phyloP scores from a whole-genome alignment of 2,113 vertebrate genomes.

The Acanthisitta chloris region DNA sequence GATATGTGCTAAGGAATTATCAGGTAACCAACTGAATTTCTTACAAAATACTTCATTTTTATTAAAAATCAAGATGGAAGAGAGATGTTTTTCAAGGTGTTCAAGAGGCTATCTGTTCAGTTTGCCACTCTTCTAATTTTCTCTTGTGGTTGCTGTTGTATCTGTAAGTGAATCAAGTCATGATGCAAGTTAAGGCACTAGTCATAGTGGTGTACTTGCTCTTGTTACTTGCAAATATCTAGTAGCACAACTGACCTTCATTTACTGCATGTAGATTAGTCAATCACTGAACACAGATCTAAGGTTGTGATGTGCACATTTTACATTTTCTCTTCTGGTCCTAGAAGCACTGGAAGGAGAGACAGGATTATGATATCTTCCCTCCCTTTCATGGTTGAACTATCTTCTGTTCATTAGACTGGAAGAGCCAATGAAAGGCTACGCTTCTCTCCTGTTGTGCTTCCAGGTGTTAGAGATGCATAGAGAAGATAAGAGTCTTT shows the following conservation, averaged over 20 bases:
- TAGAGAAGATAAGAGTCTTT: neutral
- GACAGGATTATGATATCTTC: neutral
- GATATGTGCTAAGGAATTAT: neutral
- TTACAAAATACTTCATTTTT: neutral
- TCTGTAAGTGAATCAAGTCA: neutral
- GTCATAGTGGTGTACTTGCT: neutral
- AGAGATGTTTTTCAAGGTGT: neutral
- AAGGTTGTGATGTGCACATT: neutral
- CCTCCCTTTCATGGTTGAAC: neutral
- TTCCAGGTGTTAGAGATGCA: neutral
- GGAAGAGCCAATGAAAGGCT: neutral
- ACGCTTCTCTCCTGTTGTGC: neutral
- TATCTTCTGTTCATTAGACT: neutral
- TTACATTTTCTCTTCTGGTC: neutral
- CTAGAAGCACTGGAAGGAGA: neutral
- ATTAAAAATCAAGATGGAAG: neutral
- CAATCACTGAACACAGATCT: neutral
- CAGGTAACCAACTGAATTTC: neutral
- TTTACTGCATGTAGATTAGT: neutral
- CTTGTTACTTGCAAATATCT: neutral
- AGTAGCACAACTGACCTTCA: neutral
- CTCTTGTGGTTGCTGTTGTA: neutral
- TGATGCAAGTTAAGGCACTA: neutral
- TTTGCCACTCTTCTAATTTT: neutral
- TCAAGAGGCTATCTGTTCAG: neutral